phyloP scores from a whole-genome alignment of 2,888 invertebrate species.

The Chrysopilus asiliformis region DNA sequence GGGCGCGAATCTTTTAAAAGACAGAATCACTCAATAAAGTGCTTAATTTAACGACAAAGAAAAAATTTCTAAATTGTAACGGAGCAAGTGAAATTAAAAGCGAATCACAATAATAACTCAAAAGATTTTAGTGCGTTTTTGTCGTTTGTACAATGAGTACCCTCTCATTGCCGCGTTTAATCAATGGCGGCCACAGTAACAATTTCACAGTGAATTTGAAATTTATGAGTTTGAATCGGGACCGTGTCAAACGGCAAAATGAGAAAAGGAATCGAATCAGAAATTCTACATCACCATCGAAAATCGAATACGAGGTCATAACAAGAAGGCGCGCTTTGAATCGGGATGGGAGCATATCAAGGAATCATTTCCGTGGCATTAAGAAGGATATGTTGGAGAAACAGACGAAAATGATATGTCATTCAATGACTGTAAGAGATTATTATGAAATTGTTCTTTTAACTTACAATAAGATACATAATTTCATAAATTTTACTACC shows the following conservation, averaged over 20 bases:
- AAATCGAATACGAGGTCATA: conserved; percentile 12
- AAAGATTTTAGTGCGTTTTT: too few relatives aligned
- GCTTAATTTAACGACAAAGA: too few relatives aligned
- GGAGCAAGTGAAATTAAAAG: too few relatives aligned
- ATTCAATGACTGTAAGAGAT: conserved; percentile 68
- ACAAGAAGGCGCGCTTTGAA: conserved; percentile 19
- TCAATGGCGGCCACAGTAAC: conserved; percentile 12
- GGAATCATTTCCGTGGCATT: conserved; percentile 60
- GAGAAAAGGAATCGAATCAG: too few relatives aligned
- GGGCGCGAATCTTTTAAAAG: too few relatives aligned
- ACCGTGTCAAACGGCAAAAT: conserved; percentile 8
- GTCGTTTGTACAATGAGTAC: conserved; percentile 18
- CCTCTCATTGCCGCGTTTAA: conserved; percentile 16
- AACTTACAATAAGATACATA: too few relatives aligned
- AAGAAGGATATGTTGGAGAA: conserved; percentile 61
- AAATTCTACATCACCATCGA: conserved; percentile 4
- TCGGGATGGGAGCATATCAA: conserved; percentile 42
- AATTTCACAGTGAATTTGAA: conserved; percentile 19
- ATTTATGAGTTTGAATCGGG: conserved; percentile 24
- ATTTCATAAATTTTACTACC: too few relatives aligned
- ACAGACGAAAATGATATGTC: conserved; percentile 58
- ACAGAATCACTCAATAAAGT: too few relatives aligned
- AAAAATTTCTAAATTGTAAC: too few relatives aligned
- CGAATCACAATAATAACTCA: too few relatives aligned
- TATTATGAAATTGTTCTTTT: background rate